A percentile compares a stretch with the other conserved stretches of the same genome.
Conservation (phyloP, 2,888 invertebrate species). For the Helicoverpa assulta region DNA sequence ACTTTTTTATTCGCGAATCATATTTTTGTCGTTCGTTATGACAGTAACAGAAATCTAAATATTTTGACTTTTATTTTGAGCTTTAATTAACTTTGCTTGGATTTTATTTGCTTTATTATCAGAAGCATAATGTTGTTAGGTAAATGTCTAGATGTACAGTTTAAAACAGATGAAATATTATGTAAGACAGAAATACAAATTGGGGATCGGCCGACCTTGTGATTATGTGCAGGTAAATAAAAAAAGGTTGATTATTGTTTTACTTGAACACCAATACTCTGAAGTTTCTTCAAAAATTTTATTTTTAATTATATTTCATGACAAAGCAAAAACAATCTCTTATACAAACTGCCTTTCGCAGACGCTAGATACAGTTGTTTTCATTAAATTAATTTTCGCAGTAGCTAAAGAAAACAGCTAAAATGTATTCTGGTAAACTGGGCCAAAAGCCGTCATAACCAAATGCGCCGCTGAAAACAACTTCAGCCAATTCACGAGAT, state of each 20-base stretch:
- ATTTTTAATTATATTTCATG: background rate
- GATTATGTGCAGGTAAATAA: no score
- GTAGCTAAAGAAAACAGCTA: slow-evolving; percentile 41
- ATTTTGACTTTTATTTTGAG: slow-evolving; percentile 21
- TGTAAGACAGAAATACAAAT: no score
- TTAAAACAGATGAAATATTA: background rate
- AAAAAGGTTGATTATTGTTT: no score
- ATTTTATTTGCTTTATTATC: background rate
- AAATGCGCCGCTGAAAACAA: slow-evolving; percentile 46
- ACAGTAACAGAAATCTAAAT: slow-evolving; percentile 15
- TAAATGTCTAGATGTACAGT: background rate
- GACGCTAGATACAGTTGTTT: slow-evolving; percentile 24
- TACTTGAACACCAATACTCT: background rate
- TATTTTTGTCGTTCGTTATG: slow-evolving; percentile 32
- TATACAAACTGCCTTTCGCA: slow-evolving; percentile 27
- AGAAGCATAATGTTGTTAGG: background rate
- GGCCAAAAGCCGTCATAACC: slow-evolving; percentile 52
- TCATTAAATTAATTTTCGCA: slow-evolving; percentile 41
- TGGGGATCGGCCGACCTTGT: no score
- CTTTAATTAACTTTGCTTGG: slow-evolving; percentile 7
- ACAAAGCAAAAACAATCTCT: background rate
- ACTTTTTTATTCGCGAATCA: slow-evolving; percentile 43
- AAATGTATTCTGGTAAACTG: slow-evolving; percentile 45
- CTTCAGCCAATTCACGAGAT: slow-evolving; percentile 42
- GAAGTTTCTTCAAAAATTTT: background rate